Evolutionary conservation across 1,140 invertebrate species (phyloP).

Genomic region (Callitettix versicolor): DNA sequence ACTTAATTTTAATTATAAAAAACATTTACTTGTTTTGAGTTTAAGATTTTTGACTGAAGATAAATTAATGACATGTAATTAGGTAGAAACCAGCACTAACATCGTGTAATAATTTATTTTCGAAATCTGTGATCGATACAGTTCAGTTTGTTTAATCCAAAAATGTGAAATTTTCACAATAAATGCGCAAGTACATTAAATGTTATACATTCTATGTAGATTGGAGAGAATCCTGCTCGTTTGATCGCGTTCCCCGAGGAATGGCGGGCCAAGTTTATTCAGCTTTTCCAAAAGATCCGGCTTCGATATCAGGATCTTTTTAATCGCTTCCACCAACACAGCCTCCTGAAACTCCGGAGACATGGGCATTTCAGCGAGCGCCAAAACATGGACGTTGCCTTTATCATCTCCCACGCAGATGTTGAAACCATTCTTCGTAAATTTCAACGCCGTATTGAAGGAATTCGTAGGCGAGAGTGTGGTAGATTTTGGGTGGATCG

Average conservation of each 20-base stretch:
- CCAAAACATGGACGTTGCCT: constrained; percentile 16
- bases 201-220: too few relatives aligned
- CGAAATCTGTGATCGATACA: too few relatives aligned
- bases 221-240: too few relatives aligned
- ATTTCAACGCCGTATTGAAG: constrained; percentile 7
- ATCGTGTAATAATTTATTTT: too few relatives aligned
- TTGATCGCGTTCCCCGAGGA: neutral
- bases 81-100: too few relatives aligned
- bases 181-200: too few relatives aligned
- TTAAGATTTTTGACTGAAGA: too few relatives aligned
- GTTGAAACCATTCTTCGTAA: constrained; percentile 7
- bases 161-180: too few relatives aligned
- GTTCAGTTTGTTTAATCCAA: too few relatives aligned
- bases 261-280: constrained; percentile 10
- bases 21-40: too few relatives aligned
- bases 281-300: constrained; percentile 1
- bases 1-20: too few relatives aligned
- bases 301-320: constrained; percentile 1
- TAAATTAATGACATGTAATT: too few relatives aligned
- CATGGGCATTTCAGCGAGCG: constrained; percentile 12
- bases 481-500: constrained; percentile 14
- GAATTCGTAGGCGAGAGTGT: neutral
- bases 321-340: constrained; percentile 3
- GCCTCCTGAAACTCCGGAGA: constrained; percentile 11
- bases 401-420: constrained; percentile 8